A percentile compares a stretch with the other conserved stretches of the same genome.
Evolutionary conservation across 2,888 invertebrate genomes (phyloP).

Genomic region (Epiblema foenella): DNA sequence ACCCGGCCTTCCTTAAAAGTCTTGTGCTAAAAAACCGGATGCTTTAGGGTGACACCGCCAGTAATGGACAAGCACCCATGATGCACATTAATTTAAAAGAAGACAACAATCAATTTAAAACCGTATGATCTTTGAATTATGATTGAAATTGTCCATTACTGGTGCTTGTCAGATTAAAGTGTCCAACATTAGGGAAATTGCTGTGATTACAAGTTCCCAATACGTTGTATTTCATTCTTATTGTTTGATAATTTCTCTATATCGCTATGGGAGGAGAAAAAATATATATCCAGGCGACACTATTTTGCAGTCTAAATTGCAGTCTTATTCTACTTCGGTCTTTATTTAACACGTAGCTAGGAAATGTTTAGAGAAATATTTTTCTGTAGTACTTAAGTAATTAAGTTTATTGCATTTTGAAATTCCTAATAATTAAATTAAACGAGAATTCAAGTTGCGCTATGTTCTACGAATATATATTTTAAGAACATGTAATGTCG

Average conservation of each 20-base stretch:
- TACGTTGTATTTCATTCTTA: not conserved
- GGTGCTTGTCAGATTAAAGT: too few species aligned
- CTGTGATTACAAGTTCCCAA: not conserved
- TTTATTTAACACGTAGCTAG: slow-evolving; percentile 37
- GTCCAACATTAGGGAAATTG: not conserved
- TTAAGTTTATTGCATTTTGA: slow-evolving; percentile 37
- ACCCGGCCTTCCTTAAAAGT: not conserved
- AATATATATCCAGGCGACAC: not conserved
- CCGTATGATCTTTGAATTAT: too few species aligned
- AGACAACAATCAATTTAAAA: too few species aligned
- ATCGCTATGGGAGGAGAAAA: too few species aligned
- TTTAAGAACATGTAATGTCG: slow-evolving; percentile 38
- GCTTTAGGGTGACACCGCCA: too few species aligned
- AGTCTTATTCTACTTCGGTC: slow-evolving; percentile 1
- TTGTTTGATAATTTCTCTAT: too few species aligned
- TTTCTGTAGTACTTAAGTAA: slow-evolving; percentile 34
- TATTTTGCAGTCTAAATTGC: not conserved
- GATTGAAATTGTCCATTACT: too few species aligned
- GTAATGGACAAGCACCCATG: too few species aligned
- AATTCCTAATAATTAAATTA: slow-evolving; percentile 29
- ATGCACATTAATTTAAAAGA: too few species aligned
- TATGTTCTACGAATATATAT: slow-evolving; percentile 25
- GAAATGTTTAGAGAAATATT: slow-evolving; percentile 38
- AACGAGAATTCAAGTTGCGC: slow-evolving; percentile 28
- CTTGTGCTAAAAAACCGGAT: not conserved